phyloP scores from a whole-genome alignment of 1,140 invertebrate species.

The Matsumurasca onukii region DNA sequence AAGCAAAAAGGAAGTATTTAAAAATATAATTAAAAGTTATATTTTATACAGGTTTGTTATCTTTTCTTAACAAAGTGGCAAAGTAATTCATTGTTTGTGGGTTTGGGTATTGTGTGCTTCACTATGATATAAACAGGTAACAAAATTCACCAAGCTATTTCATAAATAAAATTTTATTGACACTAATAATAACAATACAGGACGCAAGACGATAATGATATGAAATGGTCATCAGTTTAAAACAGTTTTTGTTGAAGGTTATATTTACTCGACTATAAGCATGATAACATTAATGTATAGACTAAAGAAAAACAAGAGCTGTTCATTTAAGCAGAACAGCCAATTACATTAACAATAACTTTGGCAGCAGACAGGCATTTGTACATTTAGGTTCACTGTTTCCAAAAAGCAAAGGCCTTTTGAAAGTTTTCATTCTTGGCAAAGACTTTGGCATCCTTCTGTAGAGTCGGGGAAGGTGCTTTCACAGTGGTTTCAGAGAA shows the following conservation, averaged over 20 bases:
- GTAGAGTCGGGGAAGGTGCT: slow-evolving; percentile 27
- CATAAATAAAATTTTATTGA: slow-evolving; percentile 24
- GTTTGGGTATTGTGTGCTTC: no score
- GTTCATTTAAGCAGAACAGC: slow-evolving; percentile 24
- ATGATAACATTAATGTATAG: slow-evolving; percentile 15
- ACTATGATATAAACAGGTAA: no score
- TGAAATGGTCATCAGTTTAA: slow-evolving; percentile 26
- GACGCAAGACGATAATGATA: slow-evolving; percentile 24
- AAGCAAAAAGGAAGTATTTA: no score
- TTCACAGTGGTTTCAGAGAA: not conserved
- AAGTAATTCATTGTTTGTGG: no score
- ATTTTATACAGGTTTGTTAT: no score
- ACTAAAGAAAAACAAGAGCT: slow-evolving; percentile 24
- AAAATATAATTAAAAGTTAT: no score
- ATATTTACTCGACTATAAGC: slow-evolving; percentile 21
- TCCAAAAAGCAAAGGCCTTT: slow-evolving; percentile 41
- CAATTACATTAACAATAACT: slow-evolving; percentile 26
- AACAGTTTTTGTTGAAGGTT: slow-evolving; percentile 15
- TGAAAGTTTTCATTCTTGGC: slow-evolving; percentile 38
- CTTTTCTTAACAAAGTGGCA: no score
- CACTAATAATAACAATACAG: slow-evolving; percentile 27
- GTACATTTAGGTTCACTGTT: slow-evolving; percentile 30
- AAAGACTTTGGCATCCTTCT: slow-evolving; percentile 29
- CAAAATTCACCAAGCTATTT: not conserved
- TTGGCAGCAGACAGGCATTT: slow-evolving; percentile 24